Percentiles rank a stretch among this genome's conserved stretches.
Conservation (phyloP, 30 jellyfish, hydroid and myxozoan species). For the Pseudorhiza aurosa region DNA sequence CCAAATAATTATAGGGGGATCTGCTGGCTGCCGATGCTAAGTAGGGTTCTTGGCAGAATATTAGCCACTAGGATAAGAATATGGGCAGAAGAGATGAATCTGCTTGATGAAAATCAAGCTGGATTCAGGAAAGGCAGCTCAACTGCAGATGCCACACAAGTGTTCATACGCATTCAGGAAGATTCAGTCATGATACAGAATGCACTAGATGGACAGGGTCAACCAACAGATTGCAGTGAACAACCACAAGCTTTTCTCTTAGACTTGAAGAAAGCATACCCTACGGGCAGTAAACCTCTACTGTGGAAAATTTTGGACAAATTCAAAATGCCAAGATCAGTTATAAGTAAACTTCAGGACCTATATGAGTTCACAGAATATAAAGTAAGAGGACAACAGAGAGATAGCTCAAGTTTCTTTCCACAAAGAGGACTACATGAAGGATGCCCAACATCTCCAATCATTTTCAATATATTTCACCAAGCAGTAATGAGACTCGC, state of each 20-base stretch:
- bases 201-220: background rate
- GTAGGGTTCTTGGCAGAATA: background rate
- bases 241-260: background rate
- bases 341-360: background rate
- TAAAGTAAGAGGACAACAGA: background rate
- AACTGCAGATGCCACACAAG: background rate
- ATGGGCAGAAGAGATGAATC: background rate
- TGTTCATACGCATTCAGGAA: background rate
- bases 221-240: background rate
- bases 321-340: background rate
- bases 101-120: background rate
- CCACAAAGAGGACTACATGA: conserved; percentile 2
- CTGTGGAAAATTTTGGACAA: background rate
- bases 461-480: background rate
- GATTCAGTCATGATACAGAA: background rate
- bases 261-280: background rate
- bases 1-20: background rate
- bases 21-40: background rate
- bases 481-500: conserved; percentile 3
- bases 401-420: conserved; percentile 4
- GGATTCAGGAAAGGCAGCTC: background rate
- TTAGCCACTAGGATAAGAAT: background rate
- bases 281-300: background rate
- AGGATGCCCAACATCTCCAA: conserved; percentile 1
- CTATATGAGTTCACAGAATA: background rate